These are phyloP conservation scores for Torymus texanus DNA, from an alignment of 2,888 invertebrate species.

Conservation along the genomic window DNA sequence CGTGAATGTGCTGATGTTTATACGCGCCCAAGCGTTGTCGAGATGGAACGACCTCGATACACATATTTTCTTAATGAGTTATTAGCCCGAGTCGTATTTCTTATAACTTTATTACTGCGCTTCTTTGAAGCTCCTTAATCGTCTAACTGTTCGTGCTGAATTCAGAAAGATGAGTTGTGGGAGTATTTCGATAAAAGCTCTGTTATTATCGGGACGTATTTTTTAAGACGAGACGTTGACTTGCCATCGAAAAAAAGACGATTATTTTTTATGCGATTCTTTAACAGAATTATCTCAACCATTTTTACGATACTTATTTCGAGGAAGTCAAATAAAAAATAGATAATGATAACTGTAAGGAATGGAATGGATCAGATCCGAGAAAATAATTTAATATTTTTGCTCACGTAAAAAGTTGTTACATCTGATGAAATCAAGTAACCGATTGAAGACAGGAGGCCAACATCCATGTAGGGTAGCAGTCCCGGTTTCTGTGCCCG, in stretches of 20 bases:
- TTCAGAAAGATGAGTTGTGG: neutral
- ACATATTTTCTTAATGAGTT: constrained; percentile 23
- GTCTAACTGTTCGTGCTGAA: constrained; percentile 41
- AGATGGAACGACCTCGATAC: neutral
- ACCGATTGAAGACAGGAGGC: no score
- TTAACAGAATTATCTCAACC: no score
- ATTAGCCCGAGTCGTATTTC: constrained; percentile 18
- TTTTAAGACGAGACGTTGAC: neutral
- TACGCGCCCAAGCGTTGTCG: constrained; percentile 12
- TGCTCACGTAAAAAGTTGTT: no score
- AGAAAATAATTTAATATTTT: no score
- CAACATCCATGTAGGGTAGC: no score
- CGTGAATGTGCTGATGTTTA: constrained; percentile 10
- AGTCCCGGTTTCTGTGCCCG: no score
- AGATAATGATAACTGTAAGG: no score
- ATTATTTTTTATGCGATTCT: no score
- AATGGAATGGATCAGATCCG: no score
- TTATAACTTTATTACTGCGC: constrained; percentile 42
- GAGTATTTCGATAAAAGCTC: neutral
- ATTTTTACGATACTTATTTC: no score
- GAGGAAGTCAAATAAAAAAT: no score
- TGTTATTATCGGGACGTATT: neutral
- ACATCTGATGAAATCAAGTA: no score
- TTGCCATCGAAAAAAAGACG: neutral
- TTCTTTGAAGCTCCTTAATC: constrained; percentile 29